Evolutionary conservation across 2,888 invertebrate species (phyloP).

Genomic region (Serripes groenlandicus): DNA sequence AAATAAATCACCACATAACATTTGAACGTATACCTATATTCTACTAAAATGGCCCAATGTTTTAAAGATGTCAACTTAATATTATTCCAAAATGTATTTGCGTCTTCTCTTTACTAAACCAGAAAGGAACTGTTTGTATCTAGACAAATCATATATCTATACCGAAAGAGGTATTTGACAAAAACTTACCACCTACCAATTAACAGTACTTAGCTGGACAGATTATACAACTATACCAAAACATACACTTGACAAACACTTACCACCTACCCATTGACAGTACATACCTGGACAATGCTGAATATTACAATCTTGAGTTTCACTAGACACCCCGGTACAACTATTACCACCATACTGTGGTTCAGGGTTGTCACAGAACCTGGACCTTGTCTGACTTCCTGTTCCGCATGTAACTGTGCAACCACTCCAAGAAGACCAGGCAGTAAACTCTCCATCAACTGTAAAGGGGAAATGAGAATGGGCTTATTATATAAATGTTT

Average conservation of each 20-base stretch:
- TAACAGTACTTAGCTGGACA: background rate
- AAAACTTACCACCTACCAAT: too few relatives aligned
- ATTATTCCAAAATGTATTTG: too few relatives aligned
- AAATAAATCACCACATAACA: too few relatives aligned
- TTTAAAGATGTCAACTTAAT: too few relatives aligned
- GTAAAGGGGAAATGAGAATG: background rate
- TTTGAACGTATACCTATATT: too few relatives aligned
- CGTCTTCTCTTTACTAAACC: too few relatives aligned
- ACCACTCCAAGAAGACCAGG: conserved; percentile 32
- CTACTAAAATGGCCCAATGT: too few relatives aligned
- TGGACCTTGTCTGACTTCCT: conserved; percentile 30
- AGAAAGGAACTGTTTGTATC: too few relatives aligned
- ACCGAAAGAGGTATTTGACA: too few relatives aligned
- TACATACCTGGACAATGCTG: conserved; percentile 39
- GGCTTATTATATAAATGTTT: background rate
- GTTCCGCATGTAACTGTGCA: conserved; percentile 34
- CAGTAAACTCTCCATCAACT: conserved; percentile 37
- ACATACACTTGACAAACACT: background rate
- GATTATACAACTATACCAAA: background rate
- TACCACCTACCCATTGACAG: background rate
- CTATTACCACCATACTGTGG: conserved; percentile 31
- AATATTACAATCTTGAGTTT: conserved; percentile 44
- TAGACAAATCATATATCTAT: too few relatives aligned
- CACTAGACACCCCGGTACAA: conserved; percentile 35
- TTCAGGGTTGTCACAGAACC: conserved; percentile 36